Evolutionary conservation across 2,888 invertebrate genomes (phyloP), one percentile per base, ranked within the genome.

Genomic region (Volucella zonaria): DNA sequence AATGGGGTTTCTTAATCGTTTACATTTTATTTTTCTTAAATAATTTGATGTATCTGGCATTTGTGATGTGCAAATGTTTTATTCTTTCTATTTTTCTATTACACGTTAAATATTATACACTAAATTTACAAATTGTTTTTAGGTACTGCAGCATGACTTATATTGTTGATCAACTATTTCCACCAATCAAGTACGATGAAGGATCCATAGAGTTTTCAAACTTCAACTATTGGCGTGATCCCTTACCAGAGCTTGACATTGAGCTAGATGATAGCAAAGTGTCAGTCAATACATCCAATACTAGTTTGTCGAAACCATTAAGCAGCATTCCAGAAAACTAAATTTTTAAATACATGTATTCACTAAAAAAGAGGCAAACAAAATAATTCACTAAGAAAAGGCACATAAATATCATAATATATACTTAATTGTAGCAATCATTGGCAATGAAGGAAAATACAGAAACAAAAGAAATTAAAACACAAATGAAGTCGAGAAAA

Each of bases 101-200:
- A 31, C 4, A 31, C 31, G 4, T 31, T 31, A 23, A 1, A 23
- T 3, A 23, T 23, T 23, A 23, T 23, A 31, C 6, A 31, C 31
- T 31, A 31, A 31, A 6, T 31, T 31, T 31, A 31, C 31, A 31
- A 31, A 31, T 59, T 18, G 47, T 88, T 93, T 94, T 6, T 94
- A 98, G 98, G 90, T 99, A 99, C 93, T 95, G 96, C 81, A 96
- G 96, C 92, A 96, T 99, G 96, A 96, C 96, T 87, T 96, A 96
- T 92, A 95, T 98, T 87, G 98, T 97, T 87, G 99, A 99, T 93
- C 98, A 98, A 92, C 94, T 99, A 92, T 99, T 98, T 93, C 99
- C 99, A 88, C 95, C 96, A 61, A 93, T 95, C 89, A 93, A 93
- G 89, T 94, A 93, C 88, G 94, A 94, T 89, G 93, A 94, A 87